Base-by-base conservation (phyloP, 1,140 invertebrate genomes). In the Habropoda laboriosa region DNA sequence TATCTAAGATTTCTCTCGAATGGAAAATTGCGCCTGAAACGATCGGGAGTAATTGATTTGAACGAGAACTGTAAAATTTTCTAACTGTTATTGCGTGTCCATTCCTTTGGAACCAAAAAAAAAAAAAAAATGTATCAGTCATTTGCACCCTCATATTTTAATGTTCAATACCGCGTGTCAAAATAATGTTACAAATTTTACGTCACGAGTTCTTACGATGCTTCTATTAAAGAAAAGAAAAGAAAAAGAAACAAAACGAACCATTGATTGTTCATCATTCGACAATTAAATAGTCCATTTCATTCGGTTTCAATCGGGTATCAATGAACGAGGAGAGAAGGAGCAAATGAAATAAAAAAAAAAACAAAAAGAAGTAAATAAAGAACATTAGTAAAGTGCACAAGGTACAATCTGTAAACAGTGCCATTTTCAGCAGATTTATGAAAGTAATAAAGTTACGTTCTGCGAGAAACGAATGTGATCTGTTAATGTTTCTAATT, bases 401-500 rank as follows among this genome's bases (percentile, higher is more conserved):
- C 72, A 57, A 75, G 64, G 30, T 74, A 73, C 49, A 64, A 78
- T 64, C 57, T 78, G 49, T 58, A 81, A 64, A 66, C 57, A 30
- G 82, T 85, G 73, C 82, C 72, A 85, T 85, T 85, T 81, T 57
- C 32, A 80, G 64, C 71, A 85, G 68, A 68, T 68, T 78, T 78
- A 58, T 85, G 83, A 85, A 85, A 85, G 82, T 85, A 85, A 85
- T 81, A 74, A 81, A 81, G 30, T 81, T 85, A 80, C 73, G 63
- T 85, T 85, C 38, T 70, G 63, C 72, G 73, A 84, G 55, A 63
- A 79, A 71, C 67, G 80, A 84, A 84, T 83, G 79, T 82, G 82
- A 85, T 89, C 80, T 87, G 80, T 85, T 61, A 80, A 84, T 85
- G 81, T 88, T 87, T 86, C 81, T 83, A 83, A 77, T 81, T 88